These are phyloP conservation scores for Pipa parva DNA, from an alignment of 2,113 vertebrate species.

Conservation along the genomic window DNA sequence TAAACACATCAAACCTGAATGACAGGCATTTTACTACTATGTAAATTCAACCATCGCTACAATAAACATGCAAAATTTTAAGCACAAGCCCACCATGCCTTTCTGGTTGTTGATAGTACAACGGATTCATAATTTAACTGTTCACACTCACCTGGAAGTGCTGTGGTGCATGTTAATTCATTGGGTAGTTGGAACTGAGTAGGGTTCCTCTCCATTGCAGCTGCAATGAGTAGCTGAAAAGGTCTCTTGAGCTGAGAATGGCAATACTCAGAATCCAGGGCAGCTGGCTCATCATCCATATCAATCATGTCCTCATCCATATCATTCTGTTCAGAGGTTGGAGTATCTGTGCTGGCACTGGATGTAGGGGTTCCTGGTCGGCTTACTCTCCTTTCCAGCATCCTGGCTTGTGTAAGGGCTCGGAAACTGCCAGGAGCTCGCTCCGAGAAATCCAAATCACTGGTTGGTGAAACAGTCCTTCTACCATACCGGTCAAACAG, in stretches of 20 bases:
- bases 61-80: too few relatives aligned
- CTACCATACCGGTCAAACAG: conserved; percentile 82
- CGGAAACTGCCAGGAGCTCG: conserved; percentile 74
- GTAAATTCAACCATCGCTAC: too few relatives aligned
- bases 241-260: conserved; percentile 87
- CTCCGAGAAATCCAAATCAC: conserved; percentile 84
- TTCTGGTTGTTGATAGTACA: too few relatives aligned
- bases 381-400: conserved; percentile 84
- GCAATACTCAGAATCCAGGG: conserved; percentile 75
- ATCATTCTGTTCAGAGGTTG: conserved; percentile 92
- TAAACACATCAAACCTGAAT: too few relatives aligned
- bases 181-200: conserved; percentile 97
- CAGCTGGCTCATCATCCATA: conserved; percentile 85
- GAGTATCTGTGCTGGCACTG: conserved; percentile 87
- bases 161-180: conserved; percentile 94
- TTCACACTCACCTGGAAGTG: conserved; percentile 80
- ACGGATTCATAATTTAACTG: too few relatives aligned
- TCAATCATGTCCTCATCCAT: conserved; percentile 88
- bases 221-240: conserved; percentile 94
- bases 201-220: conserved; percentile 95
- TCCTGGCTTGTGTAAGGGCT: conserved; percentile 83
- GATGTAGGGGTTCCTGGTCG: conserved; percentile 91
- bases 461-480: conserved; percentile 77
- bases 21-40: too few relatives aligned
- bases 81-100: too few relatives aligned